Percentiles rank a stretch among this genome's conserved stretches.
Conservation (phyloP, 2,797 vertebrate genomes). For the Gallinago solitaria region DNA sequence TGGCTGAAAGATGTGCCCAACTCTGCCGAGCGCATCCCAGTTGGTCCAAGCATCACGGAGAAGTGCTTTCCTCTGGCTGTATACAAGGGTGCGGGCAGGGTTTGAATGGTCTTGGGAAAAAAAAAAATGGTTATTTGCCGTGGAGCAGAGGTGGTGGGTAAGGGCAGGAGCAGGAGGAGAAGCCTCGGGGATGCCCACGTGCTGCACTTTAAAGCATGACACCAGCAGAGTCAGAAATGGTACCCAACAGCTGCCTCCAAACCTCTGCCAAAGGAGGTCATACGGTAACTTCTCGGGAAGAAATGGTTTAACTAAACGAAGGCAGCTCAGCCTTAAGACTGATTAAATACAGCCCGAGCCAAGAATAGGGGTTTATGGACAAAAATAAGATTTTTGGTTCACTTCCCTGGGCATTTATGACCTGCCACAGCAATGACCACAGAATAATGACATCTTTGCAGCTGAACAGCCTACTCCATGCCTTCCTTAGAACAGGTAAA, state of each 20-base stretch:
- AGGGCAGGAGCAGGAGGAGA: rapidly evolving
- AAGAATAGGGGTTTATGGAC: neutral
- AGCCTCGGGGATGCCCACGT: rapidly evolving
- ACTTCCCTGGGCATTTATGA: neutral
- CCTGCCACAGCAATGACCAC: neutral
- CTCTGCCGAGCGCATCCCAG: neutral
- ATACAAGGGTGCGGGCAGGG: rapidly evolving
- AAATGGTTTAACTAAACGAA: neutral
- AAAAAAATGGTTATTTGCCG: neutral
- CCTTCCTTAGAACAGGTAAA: neutral
- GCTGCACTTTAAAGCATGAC: rapidly evolving
- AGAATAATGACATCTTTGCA: neutral
- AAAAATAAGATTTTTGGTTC: neutral
- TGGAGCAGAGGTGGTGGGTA: neutral
- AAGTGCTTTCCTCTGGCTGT: neutral
- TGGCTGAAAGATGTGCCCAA: neutral
- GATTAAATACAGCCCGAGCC: neutral
- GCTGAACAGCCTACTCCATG: neutral
- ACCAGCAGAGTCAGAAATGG: neutral
- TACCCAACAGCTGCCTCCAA: neutral
- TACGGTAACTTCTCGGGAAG: rapidly evolving
- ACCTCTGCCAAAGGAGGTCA: neutral
- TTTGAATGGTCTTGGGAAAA: rapidly evolving
- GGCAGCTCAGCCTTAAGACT: neutral
- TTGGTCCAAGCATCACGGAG: rapidly evolving